Base-by-base conservation (phyloP, 92 coral and sea anemone genomes). In the Hydrozoanthus gracilis region DNA sequence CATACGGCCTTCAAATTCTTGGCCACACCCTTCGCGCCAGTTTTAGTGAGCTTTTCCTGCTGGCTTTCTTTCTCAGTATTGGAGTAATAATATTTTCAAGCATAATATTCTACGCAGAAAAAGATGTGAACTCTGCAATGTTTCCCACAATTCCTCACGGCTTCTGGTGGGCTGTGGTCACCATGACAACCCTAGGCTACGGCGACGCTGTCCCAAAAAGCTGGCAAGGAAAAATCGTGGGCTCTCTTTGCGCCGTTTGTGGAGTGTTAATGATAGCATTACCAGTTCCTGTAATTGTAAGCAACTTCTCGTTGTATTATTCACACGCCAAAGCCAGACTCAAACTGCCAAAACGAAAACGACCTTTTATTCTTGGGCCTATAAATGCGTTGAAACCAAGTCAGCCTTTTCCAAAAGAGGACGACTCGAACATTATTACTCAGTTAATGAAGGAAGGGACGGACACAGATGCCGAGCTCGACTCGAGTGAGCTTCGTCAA, bases 81-180 rank as follows among this genome's bases (percentile, higher is more conserved):
- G 99, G 99, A 0, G 98, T 97, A n/a, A 91, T 97, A 39, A 95
- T 97, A 35, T 97, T 97, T 66, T 97, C 99, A 44, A 95, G 95
- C 20, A 82, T 95, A 46, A 97, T 97, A 15, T 97, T 89, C 76
- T 97, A 95, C 89, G 99, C 99, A 82, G 99, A 97, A 77, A 93
- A 90, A 52, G 99, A 95, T 82, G 78, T 78, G 0, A 78, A 66
- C 6, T 11, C 64, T 44, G 88, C 91, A 0, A 88, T 90, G 71
- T 97, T 97, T 82, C 91, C 93, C 70, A 93, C 98, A 35, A 97
- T 97, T 82, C 99, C 99, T 64, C 94, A 93, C 56, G 92, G 96
- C 15, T 97, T 97, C 86, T 97, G 99, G 99, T 97, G 99, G 99
- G 99, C 99, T 18, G 98, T 97, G 3, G 98, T 97, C 62, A 97